Evolutionary conservation across 2,888 invertebrate species (phyloP), one percentile per base, ranked within the genome.

Genomic region (Sphaerophoria rueppellii): DNA sequence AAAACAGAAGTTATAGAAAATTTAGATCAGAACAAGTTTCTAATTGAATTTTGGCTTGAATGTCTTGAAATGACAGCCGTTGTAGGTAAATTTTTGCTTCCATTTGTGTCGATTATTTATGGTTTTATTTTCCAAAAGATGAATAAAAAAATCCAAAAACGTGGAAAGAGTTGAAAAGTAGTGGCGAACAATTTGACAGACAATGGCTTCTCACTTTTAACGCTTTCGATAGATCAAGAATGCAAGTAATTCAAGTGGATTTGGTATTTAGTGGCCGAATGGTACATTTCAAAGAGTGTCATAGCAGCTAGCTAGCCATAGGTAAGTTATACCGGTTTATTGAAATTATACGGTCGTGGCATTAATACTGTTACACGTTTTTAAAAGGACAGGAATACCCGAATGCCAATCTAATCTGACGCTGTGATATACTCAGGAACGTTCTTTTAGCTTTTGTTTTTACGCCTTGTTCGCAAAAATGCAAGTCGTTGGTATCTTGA

Each of bases 101-200:
- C 70, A 16, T 58, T 70, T 63, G 63, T 72, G 67, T 73, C 69
- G 37, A 73, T n/a, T 48, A 48, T 65, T 65, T 82, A 16, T 12
- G 65, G 40, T 9, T 34, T 35, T 24, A 57, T 43, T 43, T 4
- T 24, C 24, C 24, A 2, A 24, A 2, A 1, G 24, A 2, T n/a
- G 4, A 6, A 37, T 70, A 71, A 48, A 77, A 55, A 55, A 57
- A 58, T 50, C 67, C 76, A 75, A 72, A 43, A 65, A 74, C 57
- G 58, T 70, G 57, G 71, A 70, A 67, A 71, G 58, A 83, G 79
- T 65, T 70, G 74, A 60, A 83, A 83, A 83, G 79, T 79, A 65
- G 82, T 83, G 71, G 79, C 82, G 63, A 75, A 75, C 70, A 71
- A 60, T 65, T 83, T 83, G 82, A 79, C 82, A 83, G 79, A 81